Evolutionary conservation across 2,888 invertebrate species (phyloP), one percentile per base, ranked within the genome.

Genomic region (Calliphora vomitoria): DNA sequence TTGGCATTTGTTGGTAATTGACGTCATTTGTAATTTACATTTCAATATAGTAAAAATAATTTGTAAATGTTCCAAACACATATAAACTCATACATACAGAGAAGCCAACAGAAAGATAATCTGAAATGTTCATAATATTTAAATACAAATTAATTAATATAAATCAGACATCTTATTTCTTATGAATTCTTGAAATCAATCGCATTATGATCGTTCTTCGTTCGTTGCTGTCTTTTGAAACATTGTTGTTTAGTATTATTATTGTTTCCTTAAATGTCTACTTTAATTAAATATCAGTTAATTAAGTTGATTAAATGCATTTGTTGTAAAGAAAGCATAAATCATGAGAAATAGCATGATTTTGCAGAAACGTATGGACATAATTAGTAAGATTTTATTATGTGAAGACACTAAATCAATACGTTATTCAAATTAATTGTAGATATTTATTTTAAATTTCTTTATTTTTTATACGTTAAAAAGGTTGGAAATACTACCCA

Each of bases 1-100:
- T 83, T 83, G 83, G 50, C 86, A 87, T 76, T 71, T 83, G 75
- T 55, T 66, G 60, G 50, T 76, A 79, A 83, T 83, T 83, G 69
- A 75, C 86, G 83, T 83, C 86, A 83, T 80, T 71, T 62, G 3
- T 47, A 82, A 55, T 53, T 79, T 79, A 60, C 66, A 81, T 69
- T 66, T 81, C 5, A 64, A 71, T 72, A 60, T 76, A 72, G 4
- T 25, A 41, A 11, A 44, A 47, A 10, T 75, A 71, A 66, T 47
- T 72, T 44, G 15, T 76, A 72, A 82, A 58, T 66, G 60, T 53
- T 76, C 31, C 53, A 66, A 55, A 44, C 58, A 76, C 41, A 20
- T 38, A n/a, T 1, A 25, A 0, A 75, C 25, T 44, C 4, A 66
- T 10, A 38, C 4, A 50, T 4, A 38, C 41, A 71, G 62, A 10